A percentile compares a stretch with the other conserved stretches of the same genome.
Evolutionary conservation across 2,888 invertebrate species (phyloP).

Genomic region (Leucania comma): DNA sequence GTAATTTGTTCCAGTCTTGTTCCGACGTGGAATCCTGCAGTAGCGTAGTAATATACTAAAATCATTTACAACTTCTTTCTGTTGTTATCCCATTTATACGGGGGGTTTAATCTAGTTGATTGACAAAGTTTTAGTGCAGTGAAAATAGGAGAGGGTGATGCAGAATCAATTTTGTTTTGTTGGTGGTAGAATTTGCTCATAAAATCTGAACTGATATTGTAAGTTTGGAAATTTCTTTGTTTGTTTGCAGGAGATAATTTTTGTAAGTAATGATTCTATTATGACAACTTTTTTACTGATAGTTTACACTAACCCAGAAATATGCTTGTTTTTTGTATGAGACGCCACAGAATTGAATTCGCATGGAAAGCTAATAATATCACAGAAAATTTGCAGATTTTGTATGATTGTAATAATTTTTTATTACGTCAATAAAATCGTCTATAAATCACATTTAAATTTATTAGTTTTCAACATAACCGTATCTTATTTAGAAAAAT

Average conservation of each 20-base stretch:
- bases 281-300: background rate
- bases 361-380: no score
- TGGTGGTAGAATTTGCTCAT: background rate
- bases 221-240: background rate
- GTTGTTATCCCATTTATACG: slow-evolving; percentile 1
- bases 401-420: no score
- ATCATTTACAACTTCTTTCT: slow-evolving; percentile 35
- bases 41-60: slow-evolving; percentile 22
- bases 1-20: slow-evolving; percentile 57
- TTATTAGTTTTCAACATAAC: no score
- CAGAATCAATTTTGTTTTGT: background rate
- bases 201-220: background rate
- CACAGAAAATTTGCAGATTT: no score
- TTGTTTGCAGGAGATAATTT: background rate
- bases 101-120: slow-evolving; percentile 12
- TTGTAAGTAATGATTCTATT: background rate
- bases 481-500: no score
- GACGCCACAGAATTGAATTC: no score
- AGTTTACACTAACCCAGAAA: background rate
- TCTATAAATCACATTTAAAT: no score
- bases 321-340: no score
- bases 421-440: no score
- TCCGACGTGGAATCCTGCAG: slow-evolving; percentile 37
- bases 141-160: background rate
- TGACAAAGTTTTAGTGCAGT: slow-evolving; percentile 18